A percentile compares a stretch with the other conserved stretches of the same genome.
phyloP scores from a whole-genome alignment of 2,113 vertebrate species.

The Ardeotis arabs region DNA sequence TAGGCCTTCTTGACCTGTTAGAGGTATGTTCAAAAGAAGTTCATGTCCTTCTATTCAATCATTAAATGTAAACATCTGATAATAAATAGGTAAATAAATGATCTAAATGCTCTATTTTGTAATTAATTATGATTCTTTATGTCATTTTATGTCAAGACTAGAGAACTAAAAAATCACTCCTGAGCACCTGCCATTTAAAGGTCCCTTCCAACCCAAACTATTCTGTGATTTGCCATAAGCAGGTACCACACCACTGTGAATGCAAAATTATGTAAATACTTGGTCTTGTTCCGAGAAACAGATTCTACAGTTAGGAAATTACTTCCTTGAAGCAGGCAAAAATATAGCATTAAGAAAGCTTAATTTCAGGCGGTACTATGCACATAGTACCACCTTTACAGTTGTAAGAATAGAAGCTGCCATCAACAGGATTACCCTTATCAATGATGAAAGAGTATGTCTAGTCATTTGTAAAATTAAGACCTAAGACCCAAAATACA shows the following conservation, averaged over 20 bases:
- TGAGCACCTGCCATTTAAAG: neutral
- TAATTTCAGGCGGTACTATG: neutral
- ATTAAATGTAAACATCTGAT: neutral
- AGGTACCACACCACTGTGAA: neutral
- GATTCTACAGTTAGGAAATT: neutral
- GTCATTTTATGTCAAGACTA: neutral
- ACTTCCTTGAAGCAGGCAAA: neutral
- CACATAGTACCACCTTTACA: neutral
- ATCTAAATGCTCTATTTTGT: neutral
- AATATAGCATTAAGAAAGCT: neutral
- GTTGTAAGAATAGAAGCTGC: neutral
- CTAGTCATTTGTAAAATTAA: neutral
- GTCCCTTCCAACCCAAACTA: too few species aligned
- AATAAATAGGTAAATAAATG: neutral
- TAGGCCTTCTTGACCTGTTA: neutral
- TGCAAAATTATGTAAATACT: neutral
- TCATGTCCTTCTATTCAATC: neutral
- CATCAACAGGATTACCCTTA: neutral
- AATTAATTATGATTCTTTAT: neutral
- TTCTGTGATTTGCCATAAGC: neutral
- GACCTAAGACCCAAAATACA: neutral
- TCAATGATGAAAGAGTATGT: neutral
- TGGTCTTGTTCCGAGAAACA: neutral
- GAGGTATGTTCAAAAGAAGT: neutral
- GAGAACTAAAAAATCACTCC: neutral